Percentiles rank a stretch among this genome's conserved stretches.
Evolutionary conservation across 2,797 vertebrate genomes (phyloP).

Genomic region (Apodemus agrarius): DNA sequence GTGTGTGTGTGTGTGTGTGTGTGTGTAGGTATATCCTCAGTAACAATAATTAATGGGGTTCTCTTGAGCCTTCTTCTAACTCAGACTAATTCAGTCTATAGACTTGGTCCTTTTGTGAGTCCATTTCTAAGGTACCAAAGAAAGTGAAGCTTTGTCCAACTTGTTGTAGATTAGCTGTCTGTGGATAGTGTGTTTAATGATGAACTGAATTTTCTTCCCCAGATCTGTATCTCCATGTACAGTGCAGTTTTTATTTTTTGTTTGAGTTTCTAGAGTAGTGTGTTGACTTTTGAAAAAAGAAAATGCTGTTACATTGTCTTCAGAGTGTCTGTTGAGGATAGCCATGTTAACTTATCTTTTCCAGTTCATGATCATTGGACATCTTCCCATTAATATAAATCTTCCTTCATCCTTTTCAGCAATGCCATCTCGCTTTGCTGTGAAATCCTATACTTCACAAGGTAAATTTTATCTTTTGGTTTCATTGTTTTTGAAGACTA

Average conservation of each 20-base stretch:
- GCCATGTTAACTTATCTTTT: neutral
- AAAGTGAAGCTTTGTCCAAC: neutral
- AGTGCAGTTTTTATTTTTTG: neutral
- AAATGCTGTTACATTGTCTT: neutral
- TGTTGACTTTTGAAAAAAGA: neutral
- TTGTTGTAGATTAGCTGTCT: neutral
- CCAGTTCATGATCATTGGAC: too few species aligned
- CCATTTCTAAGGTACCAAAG: neutral
- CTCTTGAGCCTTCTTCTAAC: neutral
- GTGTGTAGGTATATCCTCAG: neutral
- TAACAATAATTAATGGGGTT: neutral
- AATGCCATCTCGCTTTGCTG: neutral
- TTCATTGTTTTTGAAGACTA: neutral
- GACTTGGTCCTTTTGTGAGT: neutral
- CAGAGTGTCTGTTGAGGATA: neutral
- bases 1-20: too few species aligned
- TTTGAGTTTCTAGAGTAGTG: neutral
- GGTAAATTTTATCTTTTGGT: neutral
- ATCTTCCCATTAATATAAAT: neutral
- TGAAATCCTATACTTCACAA: neutral
- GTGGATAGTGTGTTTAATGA: neutral
- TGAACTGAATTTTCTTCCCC: neutral
- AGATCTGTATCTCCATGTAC: neutral
- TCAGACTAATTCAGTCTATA: neutral
- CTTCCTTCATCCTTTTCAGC: neutral